phyloP scores from a whole-genome alignment of 2,797 vertebrate species.

The Molossus alvarezi region DNA sequence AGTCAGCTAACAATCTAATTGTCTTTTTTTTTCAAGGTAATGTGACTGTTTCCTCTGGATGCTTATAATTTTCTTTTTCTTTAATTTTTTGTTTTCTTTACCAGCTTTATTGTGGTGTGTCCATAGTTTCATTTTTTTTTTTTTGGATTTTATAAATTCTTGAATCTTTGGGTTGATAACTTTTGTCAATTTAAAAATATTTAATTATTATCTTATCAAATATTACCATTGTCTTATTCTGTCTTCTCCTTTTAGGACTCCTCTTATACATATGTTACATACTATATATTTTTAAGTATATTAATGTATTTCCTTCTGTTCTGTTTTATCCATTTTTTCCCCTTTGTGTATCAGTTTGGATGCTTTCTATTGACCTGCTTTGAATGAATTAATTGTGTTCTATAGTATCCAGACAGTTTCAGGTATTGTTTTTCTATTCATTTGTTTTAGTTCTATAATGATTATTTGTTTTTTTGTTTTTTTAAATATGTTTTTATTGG shows the following conservation, averaged over 20 bases:
- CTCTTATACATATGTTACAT: background rate
- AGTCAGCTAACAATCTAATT: conserved; percentile 24
- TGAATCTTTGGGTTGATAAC: background rate
- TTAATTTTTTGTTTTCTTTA: background rate
- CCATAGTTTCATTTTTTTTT: background rate
- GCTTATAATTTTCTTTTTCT: conserved; percentile 6
- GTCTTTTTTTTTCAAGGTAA: conserved; percentile 60
- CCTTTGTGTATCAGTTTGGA: background rate
- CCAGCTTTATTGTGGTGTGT: background rate
- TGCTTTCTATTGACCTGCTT: background rate
- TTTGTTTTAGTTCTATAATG: background rate
- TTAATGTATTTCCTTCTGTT: background rate
- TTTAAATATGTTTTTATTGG: too few species aligned
- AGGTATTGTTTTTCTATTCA: background rate
- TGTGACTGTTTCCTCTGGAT: background rate
- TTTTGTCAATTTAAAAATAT: conserved; percentile 3
- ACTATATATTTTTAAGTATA: background rate
- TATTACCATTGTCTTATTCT: background rate
- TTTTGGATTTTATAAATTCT: conserved; percentile 40
- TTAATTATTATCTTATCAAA: background rate
- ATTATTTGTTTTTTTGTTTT: background rate
- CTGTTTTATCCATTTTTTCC: background rate
- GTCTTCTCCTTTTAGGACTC: background rate
- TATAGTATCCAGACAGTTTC: background rate
- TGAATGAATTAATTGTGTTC: background rate